Evolutionary conservation across 2,888 invertebrate species (phyloP), one percentile per base, ranked within the genome.

Genomic region (Eilema depressum): DNA sequence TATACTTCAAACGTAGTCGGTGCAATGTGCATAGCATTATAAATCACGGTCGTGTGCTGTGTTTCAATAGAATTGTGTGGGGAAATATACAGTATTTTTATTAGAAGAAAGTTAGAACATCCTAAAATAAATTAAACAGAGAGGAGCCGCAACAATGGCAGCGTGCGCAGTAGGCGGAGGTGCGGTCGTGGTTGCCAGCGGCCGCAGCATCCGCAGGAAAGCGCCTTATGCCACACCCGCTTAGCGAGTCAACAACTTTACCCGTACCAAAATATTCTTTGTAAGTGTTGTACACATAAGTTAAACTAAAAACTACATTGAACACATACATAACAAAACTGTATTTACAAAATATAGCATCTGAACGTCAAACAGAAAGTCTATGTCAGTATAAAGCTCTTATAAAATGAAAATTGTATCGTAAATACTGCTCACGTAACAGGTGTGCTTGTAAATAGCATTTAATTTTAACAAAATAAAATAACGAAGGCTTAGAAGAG

Each of bases 81-180:
- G 80, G 86, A 86, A n/a, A 53, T 20, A 5, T 86, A 85, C 86
- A 88, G 84, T 87, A 86, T 81, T 89, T 89, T 88, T 84, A 88
- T 89, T 89, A 88, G 89, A 88, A 85, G 83, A 83, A 86, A 86
- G 76, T 76, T 81, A 86, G 85, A 75, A 77, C 76, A 86, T 89
- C 88, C 85, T 91, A 92, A 92, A 91, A 87, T 87, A 86, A 81
- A 88, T 91, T 91, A 92, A 92, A 61, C 26, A 59, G 28, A 61
- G 61, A 81, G 82, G 75, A 71, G 73, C 63, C 63, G 69, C 77
- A 92, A 93, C 93, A 94, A 93, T 93, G 88, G 92, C 89, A 82
- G 88, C 92, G 91, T 91, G 92, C 86, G 86, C 86, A 86, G 90
- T 88, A 90, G 93, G 94, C 93, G 93, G 93, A 86, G 89, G 89